These are phyloP conservation scores for Chelonus insularis DNA, from an alignment of 1,140 invertebrate species.

Conservation along the genomic window DNA sequence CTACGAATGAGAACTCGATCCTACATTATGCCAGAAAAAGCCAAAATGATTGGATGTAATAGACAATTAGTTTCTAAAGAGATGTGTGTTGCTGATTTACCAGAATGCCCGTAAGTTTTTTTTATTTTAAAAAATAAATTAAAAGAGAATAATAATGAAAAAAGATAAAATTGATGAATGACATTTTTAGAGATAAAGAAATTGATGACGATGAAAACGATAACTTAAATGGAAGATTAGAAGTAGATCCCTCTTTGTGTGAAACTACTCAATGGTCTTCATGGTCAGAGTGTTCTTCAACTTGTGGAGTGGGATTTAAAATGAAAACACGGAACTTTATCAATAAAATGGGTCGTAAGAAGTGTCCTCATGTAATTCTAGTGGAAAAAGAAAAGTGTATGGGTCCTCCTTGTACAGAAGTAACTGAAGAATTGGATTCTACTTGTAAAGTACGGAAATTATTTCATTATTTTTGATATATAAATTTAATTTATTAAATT, in stretches of 20 bases:
- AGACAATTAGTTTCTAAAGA: constrained; percentile 82
- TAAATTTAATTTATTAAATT: not conserved
- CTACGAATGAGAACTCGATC: constrained; percentile 76
- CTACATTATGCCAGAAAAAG: constrained; percentile 78
- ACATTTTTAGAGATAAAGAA: constrained; percentile 29
- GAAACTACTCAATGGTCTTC: constrained; percentile 72
- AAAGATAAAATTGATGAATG: constrained; percentile 13
- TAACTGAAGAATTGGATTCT: constrained; percentile 64
- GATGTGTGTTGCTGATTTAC: constrained; percentile 77
- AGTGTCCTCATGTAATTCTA: constrained; percentile 71
- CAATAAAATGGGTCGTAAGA: constrained; percentile 75
- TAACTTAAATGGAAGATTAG: constrained; percentile 49
- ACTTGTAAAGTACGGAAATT: constrained; percentile 63
- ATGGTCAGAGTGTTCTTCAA: constrained; percentile 82
- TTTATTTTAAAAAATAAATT: constrained; percentile 6
- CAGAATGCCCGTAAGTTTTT: constrained; percentile 71
- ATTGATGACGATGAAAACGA: constrained; percentile 31
- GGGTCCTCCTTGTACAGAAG: constrained; percentile 64
- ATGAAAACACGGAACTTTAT: constrained; percentile 74
- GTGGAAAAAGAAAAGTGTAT: constrained; percentile 79
- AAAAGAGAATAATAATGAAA: too few species aligned
- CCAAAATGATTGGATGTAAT: constrained; percentile 75
- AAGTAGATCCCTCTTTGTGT: constrained; percentile 59
- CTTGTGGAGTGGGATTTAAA: constrained; percentile 78
- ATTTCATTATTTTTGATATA: too few species aligned